These are phyloP conservation scores for Nannospalax galili DNA, from an alignment of 2,113 vertebrate genomes.

Conservation along the genomic window DNA sequence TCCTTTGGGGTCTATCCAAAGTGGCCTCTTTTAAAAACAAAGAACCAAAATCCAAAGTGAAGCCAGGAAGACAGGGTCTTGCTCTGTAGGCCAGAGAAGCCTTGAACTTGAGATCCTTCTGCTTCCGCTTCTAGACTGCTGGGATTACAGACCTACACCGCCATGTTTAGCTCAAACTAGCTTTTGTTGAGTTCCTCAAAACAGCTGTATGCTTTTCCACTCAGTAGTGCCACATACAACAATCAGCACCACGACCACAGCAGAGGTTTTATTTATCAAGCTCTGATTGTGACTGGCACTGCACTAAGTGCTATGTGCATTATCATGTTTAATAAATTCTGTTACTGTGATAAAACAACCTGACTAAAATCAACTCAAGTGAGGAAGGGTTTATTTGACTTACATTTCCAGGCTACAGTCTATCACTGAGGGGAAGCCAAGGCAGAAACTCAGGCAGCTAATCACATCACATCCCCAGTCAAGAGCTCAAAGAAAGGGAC, in stretches of 20 bases:
- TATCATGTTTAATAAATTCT: background rate
- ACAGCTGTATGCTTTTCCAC: background rate
- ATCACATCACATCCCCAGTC: too few species aligned
- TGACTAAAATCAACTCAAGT: too few species aligned
- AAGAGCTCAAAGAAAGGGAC: too few species aligned
- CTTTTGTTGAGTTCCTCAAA: conserved; percentile 11
- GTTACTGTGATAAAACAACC: too few species aligned
- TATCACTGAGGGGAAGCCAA: too few species aligned
- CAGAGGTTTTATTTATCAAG: background rate
- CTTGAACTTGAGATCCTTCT: background rate
- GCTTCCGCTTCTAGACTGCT: background rate
- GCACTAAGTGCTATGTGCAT: background rate
- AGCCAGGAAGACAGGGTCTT: background rate
- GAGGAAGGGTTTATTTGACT: too few species aligned
- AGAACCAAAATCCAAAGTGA: too few species aligned
- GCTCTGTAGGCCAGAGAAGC: background rate
- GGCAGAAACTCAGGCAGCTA: too few species aligned
- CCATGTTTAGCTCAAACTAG: background rate
- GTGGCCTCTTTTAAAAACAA: too few species aligned
- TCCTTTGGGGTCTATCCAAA: background rate
- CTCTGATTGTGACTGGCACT: background rate
- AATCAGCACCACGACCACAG: background rate
- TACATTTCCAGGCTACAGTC: too few species aligned
- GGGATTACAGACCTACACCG: background rate
- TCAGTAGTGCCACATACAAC: background rate